A percentile compares a stretch with the other conserved stretches of the same genome.
These are phyloP conservation scores for Thryonomys swinderianus DNA, from an alignment of 2,113 vertebrate species.

Conservation along the genomic window DNA sequence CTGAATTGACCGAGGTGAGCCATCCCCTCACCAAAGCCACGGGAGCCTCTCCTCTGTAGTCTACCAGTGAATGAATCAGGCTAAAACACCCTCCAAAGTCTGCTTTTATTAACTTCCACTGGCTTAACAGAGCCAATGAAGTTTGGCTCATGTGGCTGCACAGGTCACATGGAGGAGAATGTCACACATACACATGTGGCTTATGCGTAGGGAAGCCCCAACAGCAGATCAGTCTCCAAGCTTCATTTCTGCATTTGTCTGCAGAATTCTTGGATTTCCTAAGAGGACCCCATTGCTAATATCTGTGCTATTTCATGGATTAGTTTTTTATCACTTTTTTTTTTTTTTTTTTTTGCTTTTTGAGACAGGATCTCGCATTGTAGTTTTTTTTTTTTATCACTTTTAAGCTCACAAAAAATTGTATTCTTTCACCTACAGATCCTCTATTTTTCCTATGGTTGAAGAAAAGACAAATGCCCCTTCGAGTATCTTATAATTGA, in stretches of 20 bases:
- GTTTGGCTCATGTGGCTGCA: neutral
- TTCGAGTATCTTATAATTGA: neutral
- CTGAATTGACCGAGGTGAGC: too few relatives aligned
- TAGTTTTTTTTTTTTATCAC: too few relatives aligned
- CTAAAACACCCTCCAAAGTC: too few relatives aligned
- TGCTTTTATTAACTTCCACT: neutral
- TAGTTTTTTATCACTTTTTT: too few relatives aligned
- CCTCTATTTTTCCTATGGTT: neutral
- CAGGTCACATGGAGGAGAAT: neutral
- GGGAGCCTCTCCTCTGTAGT: neutral
- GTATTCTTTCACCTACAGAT: neutral
- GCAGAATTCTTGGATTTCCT: neutral
- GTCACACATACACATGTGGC: neutral
- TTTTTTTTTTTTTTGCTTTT: too few relatives aligned
- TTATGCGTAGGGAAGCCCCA: neutral
- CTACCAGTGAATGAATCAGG: neutral
- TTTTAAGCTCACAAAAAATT: neutral
- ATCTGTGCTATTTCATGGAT: neutral
- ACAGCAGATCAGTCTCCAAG: neutral
- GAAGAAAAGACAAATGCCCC: neutral
- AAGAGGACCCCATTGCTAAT: neutral
- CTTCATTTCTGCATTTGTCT: neutral
- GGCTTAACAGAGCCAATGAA: neutral
- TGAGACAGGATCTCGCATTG: too few relatives aligned
- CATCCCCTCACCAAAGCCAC: neutral